These are phyloP conservation scores for Sinonovacula constricta DNA, from an alignment of 1,140 invertebrate species.

Conservation along the genomic window DNA sequence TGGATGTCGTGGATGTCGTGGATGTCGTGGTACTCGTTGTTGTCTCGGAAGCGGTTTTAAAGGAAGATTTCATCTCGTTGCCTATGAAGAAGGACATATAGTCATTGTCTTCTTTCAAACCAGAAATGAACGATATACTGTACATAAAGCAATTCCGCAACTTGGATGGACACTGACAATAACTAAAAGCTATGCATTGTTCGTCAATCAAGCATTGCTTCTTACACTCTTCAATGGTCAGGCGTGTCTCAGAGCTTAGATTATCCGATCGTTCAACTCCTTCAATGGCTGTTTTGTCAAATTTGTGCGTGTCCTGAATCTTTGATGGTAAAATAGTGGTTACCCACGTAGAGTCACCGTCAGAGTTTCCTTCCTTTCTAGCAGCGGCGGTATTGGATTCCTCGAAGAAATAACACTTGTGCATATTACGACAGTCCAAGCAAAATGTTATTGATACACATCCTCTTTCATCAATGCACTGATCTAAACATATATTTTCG, in stretches of 20 bases:
- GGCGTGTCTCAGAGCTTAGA: no score
- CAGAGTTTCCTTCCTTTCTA: no score
- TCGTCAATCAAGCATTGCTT: neutral
- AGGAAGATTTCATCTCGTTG: no score
- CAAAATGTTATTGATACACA: conserved; percentile 2
- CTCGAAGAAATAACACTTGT: neutral
- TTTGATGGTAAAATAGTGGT: neutral
- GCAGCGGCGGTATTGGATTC: no score
- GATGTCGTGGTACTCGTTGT: no score
- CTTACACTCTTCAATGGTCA: neutral
- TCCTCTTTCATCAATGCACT: neutral
- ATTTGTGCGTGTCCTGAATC: no score
- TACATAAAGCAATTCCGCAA: no score
- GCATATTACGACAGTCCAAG: neutral
- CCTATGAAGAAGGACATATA: no score
- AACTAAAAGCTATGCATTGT: neutral
- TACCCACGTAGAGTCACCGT: neutral
- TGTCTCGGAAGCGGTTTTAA: no score
- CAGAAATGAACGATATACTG: no score
- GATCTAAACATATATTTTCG: neutral
- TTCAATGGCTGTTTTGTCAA: neutral
- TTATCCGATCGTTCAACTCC: neutral
- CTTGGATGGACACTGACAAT: conserved; percentile 1
- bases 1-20: no score
- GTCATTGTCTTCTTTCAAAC: no score